Conservation (phyloP, 2,113 vertebrate genomes). For the Ciconia maguari region DNA sequence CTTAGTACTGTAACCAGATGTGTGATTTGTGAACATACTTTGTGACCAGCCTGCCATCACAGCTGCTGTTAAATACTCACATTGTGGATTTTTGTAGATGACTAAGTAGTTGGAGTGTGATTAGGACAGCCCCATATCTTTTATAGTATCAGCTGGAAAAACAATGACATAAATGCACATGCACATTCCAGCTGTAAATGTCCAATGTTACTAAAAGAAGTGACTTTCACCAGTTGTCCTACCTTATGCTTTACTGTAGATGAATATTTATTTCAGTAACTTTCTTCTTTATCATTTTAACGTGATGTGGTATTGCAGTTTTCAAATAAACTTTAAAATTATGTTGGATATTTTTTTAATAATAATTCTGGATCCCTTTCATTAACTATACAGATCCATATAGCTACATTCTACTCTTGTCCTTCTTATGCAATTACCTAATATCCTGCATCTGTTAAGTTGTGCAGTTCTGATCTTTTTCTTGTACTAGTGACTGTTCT, state of each 20-base stretch:
- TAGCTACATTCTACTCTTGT: neutral
- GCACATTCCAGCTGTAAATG: neutral
- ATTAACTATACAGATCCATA: neutral
- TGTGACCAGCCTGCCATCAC: neutral
- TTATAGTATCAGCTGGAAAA: neutral
- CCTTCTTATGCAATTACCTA: neutral
- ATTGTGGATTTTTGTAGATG: neutral
- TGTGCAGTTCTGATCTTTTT: neutral
- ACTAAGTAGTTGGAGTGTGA: neutral
- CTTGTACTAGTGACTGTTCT: neutral
- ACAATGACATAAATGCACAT: rapidly evolving
- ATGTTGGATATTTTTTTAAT: neutral
- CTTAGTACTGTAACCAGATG: neutral
- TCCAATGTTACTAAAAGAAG: neutral
- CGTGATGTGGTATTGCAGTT: neutral
- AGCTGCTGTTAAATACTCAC: neutral
- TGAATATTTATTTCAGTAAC: neutral
- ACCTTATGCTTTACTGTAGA: neutral
- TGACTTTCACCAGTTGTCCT: neutral
- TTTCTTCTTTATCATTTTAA: neutral
- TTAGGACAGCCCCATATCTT: neutral
- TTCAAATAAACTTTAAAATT: neutral
- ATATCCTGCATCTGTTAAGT: neutral
- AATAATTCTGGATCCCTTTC: neutral
- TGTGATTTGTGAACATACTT: neutral